A percentile compares a stretch with the other conserved stretches of the same genome.
phyloP scores from a whole-genome alignment of 2,888 invertebrate species.

The Acronicta leporina region DNA sequence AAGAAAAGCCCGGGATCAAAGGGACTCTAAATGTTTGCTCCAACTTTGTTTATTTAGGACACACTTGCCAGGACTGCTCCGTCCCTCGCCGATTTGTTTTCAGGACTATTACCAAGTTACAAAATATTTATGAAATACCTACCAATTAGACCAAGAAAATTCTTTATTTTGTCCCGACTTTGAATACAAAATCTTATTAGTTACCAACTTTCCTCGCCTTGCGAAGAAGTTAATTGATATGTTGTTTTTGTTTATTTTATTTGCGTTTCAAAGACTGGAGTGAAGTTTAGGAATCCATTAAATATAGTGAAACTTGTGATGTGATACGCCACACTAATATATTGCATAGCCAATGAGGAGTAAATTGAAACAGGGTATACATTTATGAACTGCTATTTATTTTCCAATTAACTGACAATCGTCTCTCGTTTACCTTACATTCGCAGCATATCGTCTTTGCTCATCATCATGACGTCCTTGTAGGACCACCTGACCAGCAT shows the following conservation, averaged over 20 bases:
- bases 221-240: constrained; percentile 48
- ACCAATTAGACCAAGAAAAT: constrained; percentile 31
- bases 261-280: constrained; percentile 5
- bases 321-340: not conserved
- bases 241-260: constrained; percentile 39
- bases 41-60: constrained; percentile 54
- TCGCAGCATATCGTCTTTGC: constrained; percentile 75
- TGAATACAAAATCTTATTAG: constrained; percentile 31
- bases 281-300: constrained; percentile 32
- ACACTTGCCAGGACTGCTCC: constrained; percentile 27
- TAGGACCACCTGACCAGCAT: constrained; percentile 77
- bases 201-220: constrained; percentile 23
- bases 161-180: constrained; percentile 21
- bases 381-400: constrained; percentile 47
- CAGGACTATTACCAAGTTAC: constrained; percentile 39
- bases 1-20: constrained; percentile 49
- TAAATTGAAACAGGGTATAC: constrained; percentile 28
- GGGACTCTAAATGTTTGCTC: constrained; percentile 52
- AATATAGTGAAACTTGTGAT: constrained; percentile 19
- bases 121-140: constrained; percentile 42
- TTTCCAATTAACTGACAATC: constrained; percentile 24
- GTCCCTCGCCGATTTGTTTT: constrained; percentile 44
- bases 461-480: constrained; percentile 81
- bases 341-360: not conserved
- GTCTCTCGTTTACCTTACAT: constrained; percentile 60